These are phyloP conservation scores for Hyaena hyaena DNA, from an alignment of 2,113 vertebrate species.

Conservation along the genomic window DNA sequence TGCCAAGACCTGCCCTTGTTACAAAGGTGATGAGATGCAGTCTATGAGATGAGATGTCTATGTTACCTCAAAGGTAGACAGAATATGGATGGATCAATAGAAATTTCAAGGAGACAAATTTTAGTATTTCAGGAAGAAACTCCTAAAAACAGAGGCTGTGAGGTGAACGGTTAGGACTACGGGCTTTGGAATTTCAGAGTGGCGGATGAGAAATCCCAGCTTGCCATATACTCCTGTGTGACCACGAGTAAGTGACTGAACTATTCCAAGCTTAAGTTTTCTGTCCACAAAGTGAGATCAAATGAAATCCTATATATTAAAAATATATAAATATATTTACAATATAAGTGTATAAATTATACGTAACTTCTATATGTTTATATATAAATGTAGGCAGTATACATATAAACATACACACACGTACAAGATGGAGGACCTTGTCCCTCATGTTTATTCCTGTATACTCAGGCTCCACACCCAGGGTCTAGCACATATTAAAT, in stretches of 20 bases:
- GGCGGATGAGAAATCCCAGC: not conserved
- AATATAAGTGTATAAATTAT: not conserved
- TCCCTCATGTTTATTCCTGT: not conserved
- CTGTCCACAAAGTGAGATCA: not conserved
- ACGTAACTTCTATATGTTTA: not conserved
- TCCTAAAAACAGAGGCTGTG: not conserved
- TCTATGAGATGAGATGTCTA: not conserved
- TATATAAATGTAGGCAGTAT: not conserved
- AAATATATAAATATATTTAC: not conserved
- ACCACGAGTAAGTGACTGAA: not conserved
- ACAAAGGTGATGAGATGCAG: not conserved
- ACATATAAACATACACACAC: no score
- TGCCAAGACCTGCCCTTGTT: slow-evolving; percentile 8
- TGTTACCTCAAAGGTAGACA: not conserved
- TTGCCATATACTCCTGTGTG: not conserved
- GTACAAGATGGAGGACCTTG: not conserved
- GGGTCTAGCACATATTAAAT: not conserved
- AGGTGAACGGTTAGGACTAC: not conserved
- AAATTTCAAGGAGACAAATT: slow-evolving; percentile 21
- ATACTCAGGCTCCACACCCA: not conserved
- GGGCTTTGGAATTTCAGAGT: not conserved
- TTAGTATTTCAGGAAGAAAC: slow-evolving; percentile 26
- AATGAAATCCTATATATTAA: not conserved
- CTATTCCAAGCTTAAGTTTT: not conserved
- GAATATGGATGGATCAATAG: not conserved